Percentiles rank a stretch among this genome's conserved stretches.
Conservation (phyloP, 2,888 invertebrate genomes). For the Mesoligia furuncula region DNA sequence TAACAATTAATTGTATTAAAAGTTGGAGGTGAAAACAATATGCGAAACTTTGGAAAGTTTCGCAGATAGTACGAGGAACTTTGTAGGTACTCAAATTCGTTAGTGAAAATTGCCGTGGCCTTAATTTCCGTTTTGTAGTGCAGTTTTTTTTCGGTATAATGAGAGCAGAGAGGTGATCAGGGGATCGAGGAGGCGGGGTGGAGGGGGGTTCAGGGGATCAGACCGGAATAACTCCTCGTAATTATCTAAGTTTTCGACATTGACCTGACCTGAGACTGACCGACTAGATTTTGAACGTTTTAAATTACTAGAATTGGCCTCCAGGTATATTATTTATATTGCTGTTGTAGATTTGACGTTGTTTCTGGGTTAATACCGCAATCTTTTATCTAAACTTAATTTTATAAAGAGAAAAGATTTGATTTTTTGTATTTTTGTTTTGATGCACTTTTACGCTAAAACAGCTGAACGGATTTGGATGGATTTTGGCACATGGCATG, state of each 20-base stretch:
- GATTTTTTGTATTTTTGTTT: too few relatives aligned
- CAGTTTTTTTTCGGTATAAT: neutral
- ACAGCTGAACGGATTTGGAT: neutral
- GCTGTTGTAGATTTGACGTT: neutral
- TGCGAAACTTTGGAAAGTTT: constrained; percentile 1
- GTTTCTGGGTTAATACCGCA: neutral
- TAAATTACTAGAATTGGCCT: neutral
- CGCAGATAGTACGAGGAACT: neutral
- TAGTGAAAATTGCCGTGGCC: neutral
- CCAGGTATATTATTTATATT: neutral
- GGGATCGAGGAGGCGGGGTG: too few relatives aligned
- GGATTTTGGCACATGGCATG: neutral
- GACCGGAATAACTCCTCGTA: neutral
- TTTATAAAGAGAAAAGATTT: too few relatives aligned
- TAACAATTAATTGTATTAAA: neutral
- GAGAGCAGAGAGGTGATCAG: neutral
- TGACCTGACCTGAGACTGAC: too few relatives aligned
- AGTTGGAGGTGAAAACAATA: neutral
- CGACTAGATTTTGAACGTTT: neutral
- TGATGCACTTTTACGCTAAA: too few relatives aligned
- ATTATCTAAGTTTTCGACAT: neutral
- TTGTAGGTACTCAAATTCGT: neutral
- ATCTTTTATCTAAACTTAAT: neutral
- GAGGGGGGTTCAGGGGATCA: too few relatives aligned
- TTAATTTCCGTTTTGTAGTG: neutral